Evolutionary conservation across 2,888 invertebrate genomes (phyloP), one percentile per base, ranked within the genome.

Genomic region (Xestia sexstrigata): DNA sequence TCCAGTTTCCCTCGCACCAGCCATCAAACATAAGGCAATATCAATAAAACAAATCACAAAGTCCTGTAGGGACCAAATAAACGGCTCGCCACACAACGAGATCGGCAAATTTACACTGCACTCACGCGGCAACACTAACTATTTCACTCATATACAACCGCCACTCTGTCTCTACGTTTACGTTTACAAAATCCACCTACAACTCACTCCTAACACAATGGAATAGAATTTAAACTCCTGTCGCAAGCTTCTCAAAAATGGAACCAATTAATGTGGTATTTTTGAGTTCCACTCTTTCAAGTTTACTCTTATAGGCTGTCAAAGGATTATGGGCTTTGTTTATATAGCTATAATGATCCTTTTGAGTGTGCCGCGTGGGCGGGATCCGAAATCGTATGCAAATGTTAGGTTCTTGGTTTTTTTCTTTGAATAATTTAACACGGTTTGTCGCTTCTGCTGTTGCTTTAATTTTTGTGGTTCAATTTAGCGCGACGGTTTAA

Each of bases 81-180:
- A 93, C 92, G 93, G 92, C 92, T 93, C 88, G 88, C 94, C 95
- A 90, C 95, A 93, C 93, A 93, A 95, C 94, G 93, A 93, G 93
- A 90, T 93, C 91, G 90, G 94, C 94, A 95, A 96, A 96, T 96
- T 95, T 95, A 94, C 96, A 95, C 93, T 94, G 94, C 96, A 94
- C 96, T 96, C 92, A 90, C 93, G 89, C 91, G 83, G 95, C 93
- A 91, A 95, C 96, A 95, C 93, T 95, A 92, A 93, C 95, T 95
- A 92, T 95, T 94, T 94, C 93, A 94, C 93, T 93, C 92, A 92
- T 91, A 93, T 90, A 92, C 88, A 88, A 79, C 76, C 73, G 88
- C 92, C 86, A 91, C 83, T 69, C 62, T 87, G 82, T 30, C 26
- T 52, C 42, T 84, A 77, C 78, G 70, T 58, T 26, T 76, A 47